phyloP scores from a whole-genome alignment of 2,113 vertebrate genomes.

The Mus pahari region DNA sequence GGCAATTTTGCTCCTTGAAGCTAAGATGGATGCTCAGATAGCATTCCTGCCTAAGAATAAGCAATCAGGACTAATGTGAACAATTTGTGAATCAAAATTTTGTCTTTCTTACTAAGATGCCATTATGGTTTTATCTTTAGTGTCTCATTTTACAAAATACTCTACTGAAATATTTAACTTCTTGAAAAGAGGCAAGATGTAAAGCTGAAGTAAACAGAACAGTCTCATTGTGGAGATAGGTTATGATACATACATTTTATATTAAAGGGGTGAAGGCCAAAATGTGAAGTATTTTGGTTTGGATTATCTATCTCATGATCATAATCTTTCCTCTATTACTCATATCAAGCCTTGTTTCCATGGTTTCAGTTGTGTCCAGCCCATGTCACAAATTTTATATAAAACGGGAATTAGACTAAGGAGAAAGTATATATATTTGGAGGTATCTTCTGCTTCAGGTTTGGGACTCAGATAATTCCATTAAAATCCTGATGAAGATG shows the following conservation, averaged over 20 bases:
- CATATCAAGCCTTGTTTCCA: not conserved
- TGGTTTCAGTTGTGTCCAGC: not conserved
- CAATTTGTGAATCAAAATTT: not conserved
- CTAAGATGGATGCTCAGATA: not conserved
- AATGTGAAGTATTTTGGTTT: not conserved
- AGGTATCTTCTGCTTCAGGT: not conserved
- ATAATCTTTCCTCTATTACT: rapidly evolving
- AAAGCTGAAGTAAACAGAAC: not conserved
- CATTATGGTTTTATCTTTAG: not conserved
- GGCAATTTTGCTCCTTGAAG: not conserved
- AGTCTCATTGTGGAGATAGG: not conserved
- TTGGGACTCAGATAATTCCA: not conserved
- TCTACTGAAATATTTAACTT: not conserved
- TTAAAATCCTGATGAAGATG: not conserved
- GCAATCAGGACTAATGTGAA: not conserved
- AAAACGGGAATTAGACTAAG: not conserved
- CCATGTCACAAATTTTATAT: not conserved
- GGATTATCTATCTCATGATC: not conserved
- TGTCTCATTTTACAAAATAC: not conserved
- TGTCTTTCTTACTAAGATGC: not conserved
- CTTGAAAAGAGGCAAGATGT: not conserved
- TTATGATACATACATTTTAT: not conserved
- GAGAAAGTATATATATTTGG: not conserved
- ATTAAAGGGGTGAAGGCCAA: not conserved
- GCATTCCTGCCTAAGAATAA: not conserved